Evolutionary conservation across 2,797 vertebrate species (phyloP).

Genomic region (Poliocrania exsul): DNA sequence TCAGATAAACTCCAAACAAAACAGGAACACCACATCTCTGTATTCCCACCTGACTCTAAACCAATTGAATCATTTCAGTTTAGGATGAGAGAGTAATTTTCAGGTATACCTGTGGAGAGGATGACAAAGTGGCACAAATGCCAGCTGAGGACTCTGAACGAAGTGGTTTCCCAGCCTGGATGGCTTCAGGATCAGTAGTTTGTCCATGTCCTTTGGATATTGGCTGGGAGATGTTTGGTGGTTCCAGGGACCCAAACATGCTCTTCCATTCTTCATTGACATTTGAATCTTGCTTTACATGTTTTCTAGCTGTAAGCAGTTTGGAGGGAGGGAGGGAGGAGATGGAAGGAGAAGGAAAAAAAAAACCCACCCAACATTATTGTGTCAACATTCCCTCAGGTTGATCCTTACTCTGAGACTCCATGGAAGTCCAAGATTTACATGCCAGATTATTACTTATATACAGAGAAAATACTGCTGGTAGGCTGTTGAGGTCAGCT

Average conservation of each 20-base stretch:
- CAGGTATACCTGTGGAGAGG: constrained; percentile 82
- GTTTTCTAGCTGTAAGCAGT: constrained; percentile 86
- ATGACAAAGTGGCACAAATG: constrained; percentile 77
- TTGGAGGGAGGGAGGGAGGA: neutral
- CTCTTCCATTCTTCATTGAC: constrained; percentile 99
- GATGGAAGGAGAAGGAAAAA: neutral
- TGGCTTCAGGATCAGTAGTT: constrained; percentile 74
- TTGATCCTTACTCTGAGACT: neutral
- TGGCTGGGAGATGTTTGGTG: constrained; percentile 77
- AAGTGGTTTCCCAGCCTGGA: constrained; percentile 76
- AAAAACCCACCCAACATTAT: fast-evolving
- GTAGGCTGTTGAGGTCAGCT: neutral
- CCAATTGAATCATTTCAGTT: neutral
- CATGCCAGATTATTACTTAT: neutral
- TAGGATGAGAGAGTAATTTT: neutral
- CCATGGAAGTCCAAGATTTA: neutral
- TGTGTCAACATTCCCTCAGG: neutral
- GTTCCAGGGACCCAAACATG: constrained; percentile 97
- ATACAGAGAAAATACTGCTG: neutral
- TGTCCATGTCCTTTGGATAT: constrained; percentile 77
- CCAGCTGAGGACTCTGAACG: constrained; percentile 82
- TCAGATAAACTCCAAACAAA: neutral
- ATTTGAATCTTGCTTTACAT: constrained; percentile 93
- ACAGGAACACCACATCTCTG: neutral
- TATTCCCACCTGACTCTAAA: neutral